Percentiles rank a stretch among this genome's conserved stretches.
phyloP scores from a whole-genome alignment of 1,140 invertebrate genomes.

The Ips nitidus region DNA sequence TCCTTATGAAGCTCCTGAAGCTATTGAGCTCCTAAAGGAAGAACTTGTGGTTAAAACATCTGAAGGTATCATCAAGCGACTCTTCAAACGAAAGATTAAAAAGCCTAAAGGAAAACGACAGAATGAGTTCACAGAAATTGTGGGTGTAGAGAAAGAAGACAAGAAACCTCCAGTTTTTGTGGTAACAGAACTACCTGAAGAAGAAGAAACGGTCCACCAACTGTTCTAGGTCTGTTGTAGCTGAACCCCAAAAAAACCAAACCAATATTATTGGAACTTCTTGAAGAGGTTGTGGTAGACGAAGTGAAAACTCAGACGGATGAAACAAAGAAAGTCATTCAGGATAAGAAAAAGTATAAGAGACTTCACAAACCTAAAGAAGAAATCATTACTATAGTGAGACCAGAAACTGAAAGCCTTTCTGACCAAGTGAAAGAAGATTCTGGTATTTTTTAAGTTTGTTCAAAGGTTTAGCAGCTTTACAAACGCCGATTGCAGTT shows the following conservation, averaged over 20 bases:
- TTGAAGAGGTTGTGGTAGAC: slow-evolving; percentile 37
- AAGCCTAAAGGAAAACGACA: slow-evolving; percentile 51
- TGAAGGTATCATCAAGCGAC: slow-evolving; percentile 42
- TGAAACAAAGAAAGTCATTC: slow-evolving; percentile 36
- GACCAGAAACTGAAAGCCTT: slow-evolving; percentile 42
- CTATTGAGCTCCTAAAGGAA: slow-evolving; percentile 45
- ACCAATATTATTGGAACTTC: slow-evolving; percentile 37
- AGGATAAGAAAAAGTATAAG: slow-evolving; percentile 37
- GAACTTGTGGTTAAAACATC: slow-evolving; percentile 37
- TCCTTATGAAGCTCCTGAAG: slow-evolving; percentile 16
- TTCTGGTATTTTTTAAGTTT: no score
- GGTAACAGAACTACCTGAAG: slow-evolving; percentile 48
- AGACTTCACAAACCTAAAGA: slow-evolving; percentile 28
- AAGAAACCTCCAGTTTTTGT: slow-evolving; percentile 46
- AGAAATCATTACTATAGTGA: slow-evolving; percentile 39
- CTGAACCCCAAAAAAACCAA: slow-evolving; percentile 29
- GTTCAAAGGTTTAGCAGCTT: no score
- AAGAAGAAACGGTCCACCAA: slow-evolving; percentile 33
- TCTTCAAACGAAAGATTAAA: slow-evolving; percentile 50
- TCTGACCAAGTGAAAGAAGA: no score
- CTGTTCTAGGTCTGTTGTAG: slow-evolving; percentile 19
- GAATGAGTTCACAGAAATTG: slow-evolving; percentile 47
- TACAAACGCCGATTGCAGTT: no score
- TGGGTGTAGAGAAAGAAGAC: slow-evolving; percentile 47
- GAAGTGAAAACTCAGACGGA: slow-evolving; percentile 36